Percentiles rank a stretch among this genome's conserved stretches.
phyloP scores from a whole-genome alignment of 2,113 vertebrate species.

The Camelus dromedarius region DNA sequence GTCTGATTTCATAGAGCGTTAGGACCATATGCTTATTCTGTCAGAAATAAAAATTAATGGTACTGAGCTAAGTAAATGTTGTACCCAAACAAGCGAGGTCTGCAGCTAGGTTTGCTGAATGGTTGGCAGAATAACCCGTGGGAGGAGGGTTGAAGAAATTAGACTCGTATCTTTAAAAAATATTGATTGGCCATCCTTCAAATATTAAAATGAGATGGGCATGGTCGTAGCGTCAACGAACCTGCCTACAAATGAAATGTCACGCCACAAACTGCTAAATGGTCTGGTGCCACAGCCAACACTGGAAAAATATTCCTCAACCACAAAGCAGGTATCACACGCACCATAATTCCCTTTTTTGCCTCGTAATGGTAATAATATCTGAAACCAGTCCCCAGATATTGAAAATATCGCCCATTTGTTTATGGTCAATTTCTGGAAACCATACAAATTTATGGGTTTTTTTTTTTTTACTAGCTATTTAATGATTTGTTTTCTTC shows the following conservation, averaged over 20 bases:
- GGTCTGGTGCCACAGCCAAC: neutral
- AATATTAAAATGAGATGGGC: neutral
- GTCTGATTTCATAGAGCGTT: constrained; percentile 79
- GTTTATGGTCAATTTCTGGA: constrained; percentile 15
- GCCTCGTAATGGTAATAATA: neutral
- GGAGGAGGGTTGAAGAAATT: constrained; percentile 56
- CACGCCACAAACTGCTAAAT: neutral
- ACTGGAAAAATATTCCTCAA: neutral
- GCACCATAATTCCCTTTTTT: neutral
- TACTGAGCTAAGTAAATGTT: constrained; percentile 74
- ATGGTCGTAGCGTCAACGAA: neutral
- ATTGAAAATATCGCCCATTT: neutral
- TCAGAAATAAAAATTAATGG: constrained; percentile 81
- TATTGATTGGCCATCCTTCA: neutral
- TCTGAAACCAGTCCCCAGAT: neutral
- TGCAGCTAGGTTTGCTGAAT: constrained; percentile 51
- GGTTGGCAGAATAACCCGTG: constrained; percentile 16
- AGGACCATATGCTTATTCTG: constrained; percentile 69
- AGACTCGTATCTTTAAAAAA: constrained; percentile 61
- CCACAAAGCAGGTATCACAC: neutral
- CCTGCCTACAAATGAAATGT: neutral
- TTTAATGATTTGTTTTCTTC: neutral
- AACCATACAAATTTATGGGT: neutral
- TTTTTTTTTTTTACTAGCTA: neutral
- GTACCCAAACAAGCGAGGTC: constrained; percentile 61